A percentile compares a stretch with the other conserved stretches of the same genome.
phyloP scores from a whole-genome alignment of 2,888 invertebrate species.

The Scotopteryx bipunctaria region DNA sequence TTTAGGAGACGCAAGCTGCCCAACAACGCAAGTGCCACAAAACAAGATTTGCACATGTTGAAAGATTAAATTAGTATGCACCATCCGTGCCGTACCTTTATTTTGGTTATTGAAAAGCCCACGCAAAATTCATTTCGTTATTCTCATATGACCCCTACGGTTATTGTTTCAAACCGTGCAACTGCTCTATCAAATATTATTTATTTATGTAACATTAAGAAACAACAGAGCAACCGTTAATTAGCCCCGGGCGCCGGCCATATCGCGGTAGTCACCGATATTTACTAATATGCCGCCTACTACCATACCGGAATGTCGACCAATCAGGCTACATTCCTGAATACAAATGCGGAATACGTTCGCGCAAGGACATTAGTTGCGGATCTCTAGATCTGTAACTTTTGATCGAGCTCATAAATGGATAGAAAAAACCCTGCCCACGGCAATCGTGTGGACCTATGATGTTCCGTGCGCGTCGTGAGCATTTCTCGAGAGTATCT shows the following conservation, averaged over 20 bases:
- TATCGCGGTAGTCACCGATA: conserved; percentile 59
- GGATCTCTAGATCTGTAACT: conserved; percentile 42
- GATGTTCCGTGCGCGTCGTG: conserved; percentile 70
- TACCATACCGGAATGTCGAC: conserved; percentile 68
- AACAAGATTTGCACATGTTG: conserved; percentile 32
- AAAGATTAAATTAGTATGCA: conserved; percentile 35
- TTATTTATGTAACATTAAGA: conserved; percentile 32
- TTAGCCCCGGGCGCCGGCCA: conserved; percentile 64
- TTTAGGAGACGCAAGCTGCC: conserved; percentile 70
- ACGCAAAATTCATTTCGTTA: conserved; percentile 6
- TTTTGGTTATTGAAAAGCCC: neutral
- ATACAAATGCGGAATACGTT: conserved; percentile 67
- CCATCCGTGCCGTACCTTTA: conserved; percentile 16
- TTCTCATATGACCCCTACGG: conserved; percentile 2
- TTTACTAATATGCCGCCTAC: conserved; percentile 75
- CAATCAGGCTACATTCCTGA: conserved; percentile 76
- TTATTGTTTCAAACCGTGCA: conserved; percentile 12
- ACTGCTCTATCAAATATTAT: conserved; percentile 8
- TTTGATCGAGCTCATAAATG: conserved; percentile 25
- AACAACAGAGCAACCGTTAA: conserved; percentile 56
- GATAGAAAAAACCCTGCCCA: conserved; percentile 50
- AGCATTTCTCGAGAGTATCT: conserved; percentile 79
- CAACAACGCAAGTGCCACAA: conserved; percentile 33
- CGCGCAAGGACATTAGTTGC: conserved; percentile 64
- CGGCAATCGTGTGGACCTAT: conserved; percentile 70